Evolutionary conservation across 1,140 invertebrate genomes (phyloP), one percentile per base, ranked within the genome.

Genomic region (Orchestia grillus): DNA sequence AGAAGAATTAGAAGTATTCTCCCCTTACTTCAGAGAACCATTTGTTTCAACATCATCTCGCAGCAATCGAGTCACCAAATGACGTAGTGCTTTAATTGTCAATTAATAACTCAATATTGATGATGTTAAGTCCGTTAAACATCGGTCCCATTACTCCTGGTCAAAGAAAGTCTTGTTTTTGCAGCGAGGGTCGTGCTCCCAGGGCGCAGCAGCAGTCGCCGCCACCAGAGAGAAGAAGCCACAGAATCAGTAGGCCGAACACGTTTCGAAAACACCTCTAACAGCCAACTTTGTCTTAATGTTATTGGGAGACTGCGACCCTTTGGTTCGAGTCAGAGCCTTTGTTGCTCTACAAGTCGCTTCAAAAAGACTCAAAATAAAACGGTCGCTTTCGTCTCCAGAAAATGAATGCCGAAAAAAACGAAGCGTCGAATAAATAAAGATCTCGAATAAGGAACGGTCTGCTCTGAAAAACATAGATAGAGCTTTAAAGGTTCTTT

Each of bases 261-360:
- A 94, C 92, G 92, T 94, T 45, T 94, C 44, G 43, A 94, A 94
- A 94, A 94, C 92, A 94, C 44, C 92, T 47, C 92, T 94, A 94
- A 94, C 92, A 94, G 92, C 41, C 92, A 94, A 94, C 92, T 94
- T 94, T 94, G 92, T 94, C 92, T 94, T 94, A 94, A 94, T 94
- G 92, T 47, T 94, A 94, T 94, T 47, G 92, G 92, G 43, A n/a
- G 92, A 47, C 36, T 4, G 92, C 92, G 92, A 94, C 43, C 92
- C 92, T 94, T 47, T 47, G 43, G 92, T 44, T n/a, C 92, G 44
- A 94, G 92, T 47, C 92, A 94, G 44, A 44, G 41, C 92, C 43
- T 94, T 94, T 47, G 92, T 94, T 44, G 92, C 92, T 40, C 40
- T 45, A 45, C 92, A 94, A 47, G 41, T 91, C 44, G 11, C 47